These are phyloP conservation scores for Gari tellinella DNA, from an alignment of 2,888 invertebrate genomes.

Conservation along the genomic window DNA sequence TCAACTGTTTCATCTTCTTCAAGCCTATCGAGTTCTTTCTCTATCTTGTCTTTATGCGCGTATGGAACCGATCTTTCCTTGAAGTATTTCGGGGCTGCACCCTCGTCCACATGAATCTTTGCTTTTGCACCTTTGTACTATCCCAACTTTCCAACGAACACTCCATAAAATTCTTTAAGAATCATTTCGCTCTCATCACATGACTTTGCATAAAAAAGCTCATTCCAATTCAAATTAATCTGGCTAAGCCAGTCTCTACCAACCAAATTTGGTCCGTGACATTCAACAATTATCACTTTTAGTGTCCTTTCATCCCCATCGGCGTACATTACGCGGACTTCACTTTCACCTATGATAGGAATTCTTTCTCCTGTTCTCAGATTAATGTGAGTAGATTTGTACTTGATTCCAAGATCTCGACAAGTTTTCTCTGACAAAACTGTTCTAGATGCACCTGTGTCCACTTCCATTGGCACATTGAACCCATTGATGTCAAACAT, in stretches of 20 bases:
- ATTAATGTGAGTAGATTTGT: not conserved
- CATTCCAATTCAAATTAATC: constrained; percentile 26
- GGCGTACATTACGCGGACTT: not conserved
- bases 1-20: constrained; percentile 3
- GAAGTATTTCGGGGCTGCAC: constrained; percentile 2
- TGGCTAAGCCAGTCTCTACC: constrained; percentile 31
- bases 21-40: constrained; percentile 1
- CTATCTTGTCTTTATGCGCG: constrained; percentile 4
- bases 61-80: constrained; percentile 11
- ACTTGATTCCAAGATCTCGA: not conserved
- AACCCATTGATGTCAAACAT: not conserved
- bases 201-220: constrained; percentile 1
- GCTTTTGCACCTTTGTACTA: constrained; percentile 2
- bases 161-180: too few species aligned
- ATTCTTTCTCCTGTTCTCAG: constrained; percentile 9
- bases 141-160: constrained; percentile 5
- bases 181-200: not conserved
- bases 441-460: constrained; percentile 10
- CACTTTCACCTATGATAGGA: not conserved
- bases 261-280: constrained; percentile 23
- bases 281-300: constrained; percentile 11
- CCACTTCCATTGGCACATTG: constrained; percentile 5
- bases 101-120: constrained; percentile 3
- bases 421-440: constrained; percentile 1
- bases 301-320: not conserved